Evolutionary conservation across 2,797 vertebrate species (phyloP).

Genomic region (Ctenopoma multispine): DNA sequence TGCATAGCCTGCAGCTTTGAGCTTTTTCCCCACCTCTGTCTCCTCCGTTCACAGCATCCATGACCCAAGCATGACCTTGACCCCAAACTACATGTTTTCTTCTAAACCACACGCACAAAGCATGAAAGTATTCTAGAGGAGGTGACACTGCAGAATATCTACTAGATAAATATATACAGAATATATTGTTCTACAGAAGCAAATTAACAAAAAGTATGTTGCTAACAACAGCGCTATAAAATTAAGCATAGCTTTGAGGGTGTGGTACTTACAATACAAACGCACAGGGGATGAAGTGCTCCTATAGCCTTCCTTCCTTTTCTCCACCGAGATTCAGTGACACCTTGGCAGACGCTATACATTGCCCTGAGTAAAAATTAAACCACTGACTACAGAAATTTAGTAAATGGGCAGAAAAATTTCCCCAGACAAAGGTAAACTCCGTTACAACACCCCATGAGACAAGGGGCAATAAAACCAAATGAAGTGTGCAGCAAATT

Average conservation of each 20-base stretch:
- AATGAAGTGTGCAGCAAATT: constrained; percentile 79
- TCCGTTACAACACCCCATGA: constrained; percentile 63
- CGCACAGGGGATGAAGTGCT: constrained; percentile 19
- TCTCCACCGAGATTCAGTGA: constrained; percentile 60
- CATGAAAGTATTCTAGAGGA: constrained; percentile 21
- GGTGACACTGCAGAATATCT: constrained; percentile 7
- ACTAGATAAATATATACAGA: neutral
- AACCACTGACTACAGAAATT: constrained; percentile 71
- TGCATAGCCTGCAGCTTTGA: constrained; percentile 42
- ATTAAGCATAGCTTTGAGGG: constrained; percentile 43
- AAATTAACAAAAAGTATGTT: constrained; percentile 31
- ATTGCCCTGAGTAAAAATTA: constrained; percentile 58
- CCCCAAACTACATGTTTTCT: constrained; percentile 42
- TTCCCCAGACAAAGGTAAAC: constrained; percentile 67
- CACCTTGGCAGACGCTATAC: constrained; percentile 61
- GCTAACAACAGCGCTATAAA: constrained; percentile 38
- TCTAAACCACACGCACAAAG: constrained; percentile 44
- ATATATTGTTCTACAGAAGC: constrained; percentile 8
- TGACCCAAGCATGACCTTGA: constrained; percentile 63
- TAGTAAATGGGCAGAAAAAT: constrained; percentile 64
- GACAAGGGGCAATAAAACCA: constrained; percentile 72
- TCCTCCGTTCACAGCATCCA: constrained; percentile 62
- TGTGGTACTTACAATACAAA: constrained; percentile 57
- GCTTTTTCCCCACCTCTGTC: constrained; percentile 68
- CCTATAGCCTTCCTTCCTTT: constrained; percentile 26